Base-by-base conservation (phyloP, 2,797 vertebrate species). In the Sebastes umbrosus region DNA sequence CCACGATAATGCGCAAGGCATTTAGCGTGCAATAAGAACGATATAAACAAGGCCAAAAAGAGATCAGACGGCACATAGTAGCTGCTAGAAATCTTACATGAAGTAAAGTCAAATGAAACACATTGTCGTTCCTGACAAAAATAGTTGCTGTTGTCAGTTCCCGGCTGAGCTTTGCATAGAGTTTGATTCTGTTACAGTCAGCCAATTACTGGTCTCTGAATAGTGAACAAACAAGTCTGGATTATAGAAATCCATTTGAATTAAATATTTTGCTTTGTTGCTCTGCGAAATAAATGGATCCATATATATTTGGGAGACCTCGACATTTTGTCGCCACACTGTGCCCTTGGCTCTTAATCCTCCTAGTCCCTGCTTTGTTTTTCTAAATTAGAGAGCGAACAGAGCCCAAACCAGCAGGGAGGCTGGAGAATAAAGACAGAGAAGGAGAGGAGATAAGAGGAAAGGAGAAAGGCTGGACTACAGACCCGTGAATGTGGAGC, bases 331-430 rank as follows among this genome's bases (percentile, higher is more conserved):
- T 73, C 20, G 2, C 22, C 60, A 65, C 24, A 12, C 12, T 63
- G 20, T 13, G 24, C 36, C 63, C 36, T 73, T 70, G 39, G 25
- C 78, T 63, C 68, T 62, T 77, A 81, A 59, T 85, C 66, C 14
- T 57, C 31, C 72, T 39, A 2, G 4, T 70, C 69, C 52, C 11
- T 50, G 62, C 71, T 86, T 86, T 80, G 75, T 83, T 82, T 83
- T 72, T 32, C 5, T 16, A 87, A 85, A 92, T 90, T 84, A 72
- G 57, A 63, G 50, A 29, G 52, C 3, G 67, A 76, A 75, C 52
- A 43, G 79, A 78, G 75, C 11, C 71, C 79, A 84, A 79, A 69
- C 55, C 87, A 88, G 67, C 59, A 5, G 79, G 79, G 85, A 83
- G 16, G n/a, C 55, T 54, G 66, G 66, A 63, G 13, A 73, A 74